Base-by-base conservation (phyloP, 2,888 invertebrate species). In the Limenitis camilla region DNA sequence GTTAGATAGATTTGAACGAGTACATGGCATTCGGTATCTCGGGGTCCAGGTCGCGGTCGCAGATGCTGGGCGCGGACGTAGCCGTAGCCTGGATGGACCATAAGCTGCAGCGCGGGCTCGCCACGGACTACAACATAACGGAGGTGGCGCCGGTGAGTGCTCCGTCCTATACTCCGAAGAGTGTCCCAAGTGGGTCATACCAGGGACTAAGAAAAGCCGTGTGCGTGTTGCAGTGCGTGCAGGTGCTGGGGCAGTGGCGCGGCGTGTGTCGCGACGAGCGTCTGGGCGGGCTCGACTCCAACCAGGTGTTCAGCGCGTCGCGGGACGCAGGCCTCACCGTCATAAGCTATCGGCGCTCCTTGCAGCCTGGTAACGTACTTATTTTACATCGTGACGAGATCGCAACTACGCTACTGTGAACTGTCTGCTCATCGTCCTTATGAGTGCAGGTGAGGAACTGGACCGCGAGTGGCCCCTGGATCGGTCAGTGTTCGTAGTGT, bases 1-100 rank as follows among this genome's bases (percentile, higher is more conserved):
- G 7, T 0, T 68, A 90, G 91, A 81, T 82, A 35, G 88, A 73
- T 0, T 90, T 91, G 61, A 88, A 93, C 65, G 95, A 96, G 64
- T 97, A 97, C 80, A 93, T 97, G 91, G 92, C 95, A 9, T 96
- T 96, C 78, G 97, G 97, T 32, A 81, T 96, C 48, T 96, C 96
- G 28, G 96, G 96, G 44, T 91, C 92, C 1, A 81, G 82, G 6
- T 83, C 84, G 19, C 85, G 88, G 38, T 92, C 94, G 62, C 90
- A 91, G 78, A 97, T 97, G 96, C 81, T 94, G 65, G 95, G 95
- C 43, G 91, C 95, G 0, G 97, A 97, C 86, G 92, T 94, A 33
- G 93, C 94, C 1, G 89, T 97, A 32, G 93, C 92, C 5, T 92
- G 91, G 62, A 92, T 93, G 71, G 91, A 93, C 71, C 90, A 89